Evolutionary conservation across 2,797 vertebrate species (phyloP).

Genomic region (Orestias chungarensis): DNA sequence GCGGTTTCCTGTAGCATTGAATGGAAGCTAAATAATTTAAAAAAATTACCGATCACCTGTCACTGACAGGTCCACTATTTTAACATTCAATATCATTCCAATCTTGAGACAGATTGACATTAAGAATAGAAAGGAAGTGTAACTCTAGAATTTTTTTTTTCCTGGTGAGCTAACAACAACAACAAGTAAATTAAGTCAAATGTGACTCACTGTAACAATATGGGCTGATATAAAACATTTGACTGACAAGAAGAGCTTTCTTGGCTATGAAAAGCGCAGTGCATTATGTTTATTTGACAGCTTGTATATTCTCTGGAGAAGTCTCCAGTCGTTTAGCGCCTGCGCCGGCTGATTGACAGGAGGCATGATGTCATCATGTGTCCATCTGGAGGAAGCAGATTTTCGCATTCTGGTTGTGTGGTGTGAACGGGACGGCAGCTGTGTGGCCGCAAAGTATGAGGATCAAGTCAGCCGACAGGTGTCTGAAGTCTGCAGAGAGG

Average conservation of each 20-base stretch:
- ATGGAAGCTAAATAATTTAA: too few relatives aligned
- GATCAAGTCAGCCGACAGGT: conserved; percentile 34
- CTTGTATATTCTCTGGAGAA: conserved; percentile 27
- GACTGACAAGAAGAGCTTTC: neutral
- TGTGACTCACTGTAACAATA: neutral
- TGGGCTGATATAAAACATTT: conserved; percentile 2
- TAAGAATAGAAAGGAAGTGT: neutral
- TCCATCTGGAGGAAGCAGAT: conserved; percentile 66
- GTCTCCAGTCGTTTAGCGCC: conserved; percentile 21
- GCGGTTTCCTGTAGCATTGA: too few relatives aligned
- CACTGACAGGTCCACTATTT: neutral
- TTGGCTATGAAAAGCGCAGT: neutral
- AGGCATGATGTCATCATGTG: conserved; percentile 38
- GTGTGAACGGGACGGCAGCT: conserved; percentile 55
- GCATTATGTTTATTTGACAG: neutral
- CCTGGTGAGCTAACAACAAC: neutral
- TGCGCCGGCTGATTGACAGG: conserved; percentile 57
- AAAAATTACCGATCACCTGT: too few relatives aligned
- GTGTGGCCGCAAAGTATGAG: conserved; percentile 50
- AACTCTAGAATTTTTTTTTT: neutral
- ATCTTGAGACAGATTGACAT: too few relatives aligned
- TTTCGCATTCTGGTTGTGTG: conserved; percentile 33
- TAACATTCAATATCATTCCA: neutral
- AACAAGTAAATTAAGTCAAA: neutral
- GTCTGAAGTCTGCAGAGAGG: conserved; percentile 19